Base-by-base conservation (phyloP, 2,113 vertebrate genomes). In the Scophthalmus maximus region DNA sequence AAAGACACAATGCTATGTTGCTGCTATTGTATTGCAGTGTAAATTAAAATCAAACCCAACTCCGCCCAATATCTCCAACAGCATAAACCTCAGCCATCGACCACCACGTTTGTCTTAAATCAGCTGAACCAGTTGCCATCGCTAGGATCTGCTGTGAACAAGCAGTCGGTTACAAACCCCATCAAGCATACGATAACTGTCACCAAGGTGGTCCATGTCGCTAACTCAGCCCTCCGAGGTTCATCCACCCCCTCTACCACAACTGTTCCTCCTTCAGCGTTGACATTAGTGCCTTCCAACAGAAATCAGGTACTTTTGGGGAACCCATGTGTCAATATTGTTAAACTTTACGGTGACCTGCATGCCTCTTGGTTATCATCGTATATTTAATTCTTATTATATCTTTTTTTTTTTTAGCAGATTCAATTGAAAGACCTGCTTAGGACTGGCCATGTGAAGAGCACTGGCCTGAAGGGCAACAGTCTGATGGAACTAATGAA, bases 401-500 rank as follows among this genome's bases (percentile, higher is more conserved):
- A n/a, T n/a, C n/a, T n/a, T 22, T 65, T n/a, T 5, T 44, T 44
- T 22, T 73, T 18, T 11, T 15, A 78, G 66, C 83, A 92, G 81
- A 85, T 92, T 61, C 91, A 98, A 68, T 87, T 99, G 65, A 99
- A 98, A 91, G 97, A 98, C 84, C 92, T 99, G 4, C 94, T 99
- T 0, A 95, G 95, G 91, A 94, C 93, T 9, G 92, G 95, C 5
- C 94, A 92, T 90, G 93, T 95, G 63, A 93, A 85, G 89, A 94
- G 84, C 59, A 95, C 76, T 0, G 74, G 69, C 44, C 32, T 88
- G 3, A 92, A 96, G 91, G 95, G 93, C 60, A 99, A 95, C 68
- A 99, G 98, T 92, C 94, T 99, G 65, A 97, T 97, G 82, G 97
- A 99, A 88, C 95, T 99, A 58, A 99, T 99, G 97, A 99, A 96